phyloP scores from a whole-genome alignment of 64 coral and sea anemone species.

The Actinia equina region DNA sequence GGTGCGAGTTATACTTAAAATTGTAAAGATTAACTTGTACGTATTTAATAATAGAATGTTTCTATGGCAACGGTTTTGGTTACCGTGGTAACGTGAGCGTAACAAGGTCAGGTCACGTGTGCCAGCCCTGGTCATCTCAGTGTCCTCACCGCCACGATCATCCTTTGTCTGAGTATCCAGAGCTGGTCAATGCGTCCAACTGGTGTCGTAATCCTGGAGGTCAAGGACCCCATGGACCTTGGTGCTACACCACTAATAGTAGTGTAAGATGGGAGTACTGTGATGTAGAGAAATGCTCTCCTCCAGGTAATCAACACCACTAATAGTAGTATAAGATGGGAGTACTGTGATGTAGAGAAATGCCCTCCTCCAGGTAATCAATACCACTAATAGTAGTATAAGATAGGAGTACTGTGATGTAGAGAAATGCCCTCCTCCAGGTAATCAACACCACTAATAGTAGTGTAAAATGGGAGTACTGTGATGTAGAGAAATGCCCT shows the following conservation, averaged over 20 bases:
- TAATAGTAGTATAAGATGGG: too few relatives aligned
- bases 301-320: slow-evolving; percentile 10
- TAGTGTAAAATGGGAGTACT: neutral
- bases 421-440: slow-evolving; percentile 8
- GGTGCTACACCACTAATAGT: slow-evolving; percentile 19
- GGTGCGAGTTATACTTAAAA: too few relatives aligned
- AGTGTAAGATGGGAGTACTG: slow-evolving; percentile 46
- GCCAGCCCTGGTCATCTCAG: slow-evolving; percentile 43
- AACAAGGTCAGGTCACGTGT: slow-evolving; percentile 23
- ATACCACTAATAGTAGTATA: slow-evolving; percentile 25
- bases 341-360: too few relatives aligned
- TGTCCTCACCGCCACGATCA: slow-evolving; percentile 14
- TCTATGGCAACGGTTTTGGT: slow-evolving; percentile 35
- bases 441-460: neutral
- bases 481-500: too few relatives aligned
- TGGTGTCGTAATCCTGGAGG: slow-evolving; percentile 40
- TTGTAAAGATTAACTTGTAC: too few relatives aligned
- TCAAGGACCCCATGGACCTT: too few relatives aligned
- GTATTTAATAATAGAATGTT: too few relatives aligned
- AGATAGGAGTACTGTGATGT: slow-evolving; percentile 49
- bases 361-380: too few relatives aligned
- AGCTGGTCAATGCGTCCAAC: slow-evolving; percentile 20
- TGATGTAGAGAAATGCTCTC: slow-evolving; percentile 19
- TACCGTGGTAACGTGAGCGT: slow-evolving; percentile 28
- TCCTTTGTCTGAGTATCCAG: slow-evolving; percentile 4